phyloP scores from a whole-genome alignment of 1,140 invertebrate genomes.

The Diploscapter pachys region DNA sequence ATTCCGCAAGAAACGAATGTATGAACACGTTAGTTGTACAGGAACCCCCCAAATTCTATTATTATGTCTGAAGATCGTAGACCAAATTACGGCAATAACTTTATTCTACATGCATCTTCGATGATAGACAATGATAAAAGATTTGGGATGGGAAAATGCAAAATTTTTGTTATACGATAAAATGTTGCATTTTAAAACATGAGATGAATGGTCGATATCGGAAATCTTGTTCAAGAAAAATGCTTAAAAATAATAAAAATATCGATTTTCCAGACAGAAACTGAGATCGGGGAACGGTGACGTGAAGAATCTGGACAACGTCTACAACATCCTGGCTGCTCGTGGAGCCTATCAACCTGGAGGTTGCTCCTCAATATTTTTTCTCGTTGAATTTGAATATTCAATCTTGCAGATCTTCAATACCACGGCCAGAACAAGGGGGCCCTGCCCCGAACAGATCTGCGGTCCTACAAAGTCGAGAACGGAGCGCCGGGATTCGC shows the following conservation, averaged over 20 bases:
- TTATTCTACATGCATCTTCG: no score
- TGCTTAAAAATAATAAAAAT: background rate
- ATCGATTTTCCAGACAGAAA: background rate
- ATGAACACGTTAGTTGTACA: no score
- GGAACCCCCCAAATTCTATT: no score
- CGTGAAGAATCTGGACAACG: conserved; percentile 10
- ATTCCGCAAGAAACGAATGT: no score
- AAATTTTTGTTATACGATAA: no score
- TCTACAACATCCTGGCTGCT: conserved; percentile 2
- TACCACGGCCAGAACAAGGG: conserved; percentile 7
- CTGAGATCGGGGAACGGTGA: background rate
- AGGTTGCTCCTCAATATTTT: background rate
- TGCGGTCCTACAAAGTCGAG: background rate
- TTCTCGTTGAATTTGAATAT: background rate
- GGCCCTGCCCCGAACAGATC: conserved; percentile 5
- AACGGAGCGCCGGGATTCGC: conserved; percentile 4
- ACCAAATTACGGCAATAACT: no score
- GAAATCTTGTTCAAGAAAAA: no score
- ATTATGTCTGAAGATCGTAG: no score
- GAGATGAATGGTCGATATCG: no score
- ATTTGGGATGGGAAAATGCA: no score
- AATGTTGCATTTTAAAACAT: no score
- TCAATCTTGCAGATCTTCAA: conserved; percentile 2
- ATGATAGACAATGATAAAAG: no score
- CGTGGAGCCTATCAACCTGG: conserved; percentile 7